Conservation (phyloP, 2,113 vertebrate genomes). For the Cynoglossus semilaevis region DNA sequence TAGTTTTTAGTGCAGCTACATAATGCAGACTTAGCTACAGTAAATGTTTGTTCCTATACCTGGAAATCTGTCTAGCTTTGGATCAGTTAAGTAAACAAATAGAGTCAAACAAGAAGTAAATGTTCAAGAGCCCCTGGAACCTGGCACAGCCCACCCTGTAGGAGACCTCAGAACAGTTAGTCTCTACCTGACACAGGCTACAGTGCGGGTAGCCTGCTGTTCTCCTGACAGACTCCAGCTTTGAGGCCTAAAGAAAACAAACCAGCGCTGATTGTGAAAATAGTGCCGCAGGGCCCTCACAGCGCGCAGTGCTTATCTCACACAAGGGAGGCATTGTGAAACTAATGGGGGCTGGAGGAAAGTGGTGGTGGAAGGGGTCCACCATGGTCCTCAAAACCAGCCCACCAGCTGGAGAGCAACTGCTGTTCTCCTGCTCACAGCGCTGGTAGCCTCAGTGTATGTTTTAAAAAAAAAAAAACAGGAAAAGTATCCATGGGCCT, state of each 20-base stretch:
- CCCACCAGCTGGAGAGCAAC: conserved; percentile 69
- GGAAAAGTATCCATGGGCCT: conserved; percentile 74
- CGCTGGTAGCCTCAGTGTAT: conserved; percentile 60
- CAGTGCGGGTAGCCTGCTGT: conserved; percentile 55
- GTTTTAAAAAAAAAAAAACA: conserved; percentile 74
- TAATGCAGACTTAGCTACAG: too few relatives aligned
- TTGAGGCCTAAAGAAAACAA: conserved; percentile 78
- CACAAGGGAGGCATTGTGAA: conserved; percentile 77
- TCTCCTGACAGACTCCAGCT: conserved; percentile 62
- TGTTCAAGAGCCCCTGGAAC: conserved; percentile 42
- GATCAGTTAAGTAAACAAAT: conserved; percentile 59
- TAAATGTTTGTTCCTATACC: conserved; percentile 9
- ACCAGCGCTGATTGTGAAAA: conserved; percentile 77
- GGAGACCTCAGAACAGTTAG: conserved; percentile 40
- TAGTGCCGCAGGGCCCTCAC: conserved; percentile 68
- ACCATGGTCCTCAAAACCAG: conserved; percentile 49
- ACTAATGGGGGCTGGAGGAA: not conserved
- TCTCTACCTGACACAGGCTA: conserved; percentile 45
- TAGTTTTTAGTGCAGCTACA: too few relatives aligned
- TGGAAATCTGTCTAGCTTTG: conserved; percentile 27
- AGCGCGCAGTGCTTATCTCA: conserved; percentile 72
- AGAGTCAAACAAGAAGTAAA: conserved; percentile 54
- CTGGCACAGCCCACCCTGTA: conserved; percentile 57
- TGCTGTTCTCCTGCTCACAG: conserved; percentile 28
- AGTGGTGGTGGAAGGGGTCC: conserved; percentile 43